Base-by-base conservation (phyloP, 2,113 vertebrate genomes). In the Gulo gulo region DNA sequence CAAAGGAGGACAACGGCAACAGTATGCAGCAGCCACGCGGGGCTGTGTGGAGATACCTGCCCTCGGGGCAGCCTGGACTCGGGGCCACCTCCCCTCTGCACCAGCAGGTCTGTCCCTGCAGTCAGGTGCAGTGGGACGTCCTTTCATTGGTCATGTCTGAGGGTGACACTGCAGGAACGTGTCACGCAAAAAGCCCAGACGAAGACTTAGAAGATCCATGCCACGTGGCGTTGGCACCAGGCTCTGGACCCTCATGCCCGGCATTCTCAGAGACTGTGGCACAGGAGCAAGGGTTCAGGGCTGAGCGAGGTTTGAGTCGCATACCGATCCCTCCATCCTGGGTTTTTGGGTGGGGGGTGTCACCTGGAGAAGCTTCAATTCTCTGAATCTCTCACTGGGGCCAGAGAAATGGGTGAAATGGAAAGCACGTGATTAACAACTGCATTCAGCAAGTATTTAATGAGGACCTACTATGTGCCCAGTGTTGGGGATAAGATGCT, bases 171-270 rank as follows among this genome's bases (percentile, higher is more conserved):
- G 55, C 1, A 0, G 0, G 42, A 6, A 3, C 4, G 15, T 1
- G 31, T 39, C 76, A 0, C 4, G 0, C 0, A 31, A 0, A 24
- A 0, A 7, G 13, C 2, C 2, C 31, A 3, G 24, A 14, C 0
- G 0, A 74, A 36, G 0, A 74, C 39, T 24, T 2, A 0, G 76
- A 4, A 4, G 67, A 10, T 3, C 57, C 57, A 1, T 0, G 2
- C 16, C 12, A 1, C 0, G 0, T 0, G 52, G 45, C 8, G 0
- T 7, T 0, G 14, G n/a, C 10, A 0, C 20, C 7, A 0, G 2
- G 4, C 12, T 57, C 26, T 0, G 52, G 3, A 29, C 39, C 1
- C 3, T 3, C 16, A 1, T 1, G 74, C 6, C 74, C 1, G 7
- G 14, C 15, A 1, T 47, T 16, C 14, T 18, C 42, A 6, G 74